Evolutionary conservation across 2,888 invertebrate species (phyloP), one percentile per base, ranked within the genome.

Genomic region (Platycnemis pennipes): DNA sequence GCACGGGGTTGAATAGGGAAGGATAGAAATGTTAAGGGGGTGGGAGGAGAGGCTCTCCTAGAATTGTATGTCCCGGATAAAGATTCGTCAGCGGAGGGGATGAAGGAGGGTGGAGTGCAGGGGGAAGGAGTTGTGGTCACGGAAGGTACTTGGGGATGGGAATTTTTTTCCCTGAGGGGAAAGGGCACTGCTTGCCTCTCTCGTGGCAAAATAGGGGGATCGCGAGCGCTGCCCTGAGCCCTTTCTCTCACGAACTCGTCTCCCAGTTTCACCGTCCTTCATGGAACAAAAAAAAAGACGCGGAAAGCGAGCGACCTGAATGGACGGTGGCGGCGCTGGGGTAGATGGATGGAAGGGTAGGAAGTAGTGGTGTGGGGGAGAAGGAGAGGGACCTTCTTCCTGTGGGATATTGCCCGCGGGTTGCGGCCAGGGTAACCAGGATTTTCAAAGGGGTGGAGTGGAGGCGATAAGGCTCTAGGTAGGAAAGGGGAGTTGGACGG

Each of bases 261-360:
- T n/a, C 89, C 42, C 56, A 42, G 53, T 89, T 89, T 56, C 89
- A 56, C 31, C 89, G 87, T 87, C 87, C 87, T 87, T 46, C 87
- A 37, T 89, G 89, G 63, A 89, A 89, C 89, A 89, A 89, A 89
- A 89, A 88, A 89, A 56, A 89, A 89, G 56, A 89, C 87, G 87
- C 87, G 46, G 46, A 89, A 56, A 26, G 91, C 42, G 69, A 87
- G 45, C 26, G 46, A 45, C 87, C 63, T 69, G 91, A 44, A 63
- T 63, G 89, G 89, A 89, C 56, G 56, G 37, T 56, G 53, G 46
- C 16, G 53, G 11, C 44, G n/a, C 5, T 63, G 56, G 44, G 63
- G 45, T 37, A 37, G 37, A 42, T 86, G 44, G 19, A 22, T 86
- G 44, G 19, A 44, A n/a, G n/a, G n/a, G 77, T 37, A 26, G 77